Evolutionary conservation across 2,888 invertebrate species (phyloP).

Genomic region (Patella depressa): DNA sequence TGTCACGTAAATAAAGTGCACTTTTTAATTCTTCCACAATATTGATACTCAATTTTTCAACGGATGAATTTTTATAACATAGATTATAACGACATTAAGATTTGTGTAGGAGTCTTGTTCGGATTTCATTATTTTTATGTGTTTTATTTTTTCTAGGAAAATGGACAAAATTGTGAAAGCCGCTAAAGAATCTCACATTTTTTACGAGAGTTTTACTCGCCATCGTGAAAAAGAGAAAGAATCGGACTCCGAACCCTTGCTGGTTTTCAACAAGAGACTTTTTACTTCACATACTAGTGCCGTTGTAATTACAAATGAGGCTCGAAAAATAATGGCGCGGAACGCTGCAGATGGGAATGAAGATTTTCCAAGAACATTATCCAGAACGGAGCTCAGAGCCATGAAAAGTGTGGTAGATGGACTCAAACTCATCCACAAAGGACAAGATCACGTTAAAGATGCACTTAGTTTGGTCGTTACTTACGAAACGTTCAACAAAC

Average conservation of each 20-base stretch:
- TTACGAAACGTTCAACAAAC: constrained; percentile 50
- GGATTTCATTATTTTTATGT: too few species aligned
- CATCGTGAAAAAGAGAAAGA: constrained; percentile 36
- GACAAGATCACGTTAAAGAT: constrained; percentile 57
- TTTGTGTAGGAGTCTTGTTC: too few species aligned
- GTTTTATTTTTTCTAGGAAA: constrained; percentile 37
- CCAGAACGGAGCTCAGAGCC: constrained; percentile 47
- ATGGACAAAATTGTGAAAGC: constrained; percentile 47
- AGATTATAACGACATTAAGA: too few species aligned
- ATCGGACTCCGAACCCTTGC: constrained; percentile 42
- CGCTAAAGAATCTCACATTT: constrained; percentile 44
- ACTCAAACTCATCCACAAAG: constrained; percentile 55
- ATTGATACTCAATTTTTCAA: too few species aligned
- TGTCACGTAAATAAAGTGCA: too few species aligned
- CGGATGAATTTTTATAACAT: too few species aligned
- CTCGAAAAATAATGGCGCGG: constrained; percentile 49
- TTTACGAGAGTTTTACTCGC: constrained; percentile 41
- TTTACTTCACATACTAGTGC: constrained; percentile 50
- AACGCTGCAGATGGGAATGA: constrained; percentile 36
- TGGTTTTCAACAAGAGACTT: constrained; percentile 60
- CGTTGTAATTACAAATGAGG: constrained; percentile 56
- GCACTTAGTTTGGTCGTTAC: constrained; percentile 53
- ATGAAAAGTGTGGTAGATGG: constrained; percentile 58
- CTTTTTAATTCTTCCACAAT: too few species aligned
- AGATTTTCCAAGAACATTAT: constrained; percentile 37